Evolutionary conservation across 1,140 invertebrate genomes (phyloP).

Genomic region (Drosophila albomicans): DNA sequence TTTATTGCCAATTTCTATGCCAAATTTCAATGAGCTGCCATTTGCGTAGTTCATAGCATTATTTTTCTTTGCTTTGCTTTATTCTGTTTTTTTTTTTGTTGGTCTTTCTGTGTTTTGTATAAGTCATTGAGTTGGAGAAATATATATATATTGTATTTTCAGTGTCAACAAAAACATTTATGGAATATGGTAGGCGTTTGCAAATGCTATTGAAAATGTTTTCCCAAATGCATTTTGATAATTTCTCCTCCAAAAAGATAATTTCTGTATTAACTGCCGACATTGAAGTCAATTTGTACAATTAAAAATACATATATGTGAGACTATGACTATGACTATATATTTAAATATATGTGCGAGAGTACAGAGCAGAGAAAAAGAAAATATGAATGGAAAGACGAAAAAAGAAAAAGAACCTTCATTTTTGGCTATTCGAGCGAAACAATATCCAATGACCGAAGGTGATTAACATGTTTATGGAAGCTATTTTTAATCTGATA

Average conservation of each 20-base stretch:
- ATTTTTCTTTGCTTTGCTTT: neutral
- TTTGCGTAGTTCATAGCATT: conserved; percentile 47
- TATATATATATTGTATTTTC: conserved; percentile 40
- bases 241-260: conserved; percentile 26
- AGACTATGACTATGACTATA: conserved; percentile 2
- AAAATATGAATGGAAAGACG: conserved; percentile 1
- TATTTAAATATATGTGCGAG: neutral
- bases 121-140: conserved; percentile 41
- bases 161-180: conserved; percentile 69
- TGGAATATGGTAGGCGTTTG: conserved; percentile 61
- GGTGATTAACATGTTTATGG: conserved; percentile 44
- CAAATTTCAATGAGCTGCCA: conserved; percentile 40
- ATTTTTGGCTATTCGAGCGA: conserved; percentile 1
- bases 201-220: conserved; percentile 14
- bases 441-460: conserved; percentile 40
- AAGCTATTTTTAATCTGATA: conserved; percentile 48
- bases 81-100: neutral
- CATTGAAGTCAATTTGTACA: conserved; percentile 36
- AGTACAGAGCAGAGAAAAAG: neutral
- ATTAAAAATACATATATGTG: conserved; percentile 25
- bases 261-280: conserved; percentile 32
- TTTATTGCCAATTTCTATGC: conserved; percentile 47
- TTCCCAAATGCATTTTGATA: conserved; percentile 10
- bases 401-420: conserved; percentile 18
- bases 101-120: conserved; percentile 10